Base-by-base conservation (phyloP, 2,113 vertebrate genomes). In the Otocyon megalotis region DNA sequence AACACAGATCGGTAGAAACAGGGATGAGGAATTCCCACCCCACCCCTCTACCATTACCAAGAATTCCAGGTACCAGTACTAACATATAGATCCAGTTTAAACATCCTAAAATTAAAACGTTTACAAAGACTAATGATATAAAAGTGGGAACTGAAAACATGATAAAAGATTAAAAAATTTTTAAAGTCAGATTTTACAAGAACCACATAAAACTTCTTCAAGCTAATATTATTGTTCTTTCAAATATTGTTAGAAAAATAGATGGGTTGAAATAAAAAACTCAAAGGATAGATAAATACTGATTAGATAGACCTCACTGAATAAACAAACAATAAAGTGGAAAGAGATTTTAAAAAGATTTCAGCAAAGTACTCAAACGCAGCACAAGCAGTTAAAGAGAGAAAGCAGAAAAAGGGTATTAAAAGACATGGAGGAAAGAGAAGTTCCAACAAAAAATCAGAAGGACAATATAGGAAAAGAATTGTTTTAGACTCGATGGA, bases 281-380 rank as follows among this genome's bases (percentile, higher is more conserved):
- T 35, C 72, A 65, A 17, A 9, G 32, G 22, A 37, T 2, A 80
- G 37, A 54, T 72, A 67, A 84, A 86, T 9, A 88, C 32, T 82
- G 37, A 67, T 58, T 76, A 65, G 28, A 63, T 2, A 74, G 35
- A 72, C 2, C 2, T 32, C 72, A 32, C 3, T 48, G 26, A 81
- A 80, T 37, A 79, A 88, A 84, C 53, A 88, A 58, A 95, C 16
- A 60, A 30, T 19, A 35, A 63, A 76, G 30, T 35, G 50, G 32
- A 94, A 94, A 84, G 19, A 79, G 35, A 71, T 56, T 22, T 58
- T 56, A 32, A 88, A 91, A 86, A 26, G 53, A 56, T 48, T 35
- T 63, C 35, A 74, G 62, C 65, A 89, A 97, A 97, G 50, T 79
- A 85, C 5, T 24, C 72, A 89, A 71, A 84, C 56, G 54, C 54